Evolutionary conservation across 2,888 invertebrate genomes (phyloP).

Genomic region (Auanema sp.): DNA sequence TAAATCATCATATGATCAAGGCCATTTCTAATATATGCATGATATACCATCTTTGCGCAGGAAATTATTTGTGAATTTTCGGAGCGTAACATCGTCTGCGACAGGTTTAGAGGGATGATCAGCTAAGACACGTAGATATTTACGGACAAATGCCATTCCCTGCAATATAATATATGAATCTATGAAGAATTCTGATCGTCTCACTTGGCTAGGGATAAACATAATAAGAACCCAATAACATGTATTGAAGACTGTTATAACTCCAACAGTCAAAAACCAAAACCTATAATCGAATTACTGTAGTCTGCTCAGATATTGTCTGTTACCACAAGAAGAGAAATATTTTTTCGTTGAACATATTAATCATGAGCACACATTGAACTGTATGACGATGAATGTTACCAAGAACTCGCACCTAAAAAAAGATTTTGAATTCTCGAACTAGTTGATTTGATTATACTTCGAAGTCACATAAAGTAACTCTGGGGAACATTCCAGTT

Average conservation of each 20-base stretch:
- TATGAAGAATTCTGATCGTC: not conserved
- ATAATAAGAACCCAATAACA: constrained; percentile 63
- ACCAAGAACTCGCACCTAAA: constrained; percentile 61
- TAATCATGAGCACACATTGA: constrained; percentile 64
- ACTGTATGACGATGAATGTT: constrained; percentile 64
- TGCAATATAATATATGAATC: constrained; percentile 31
- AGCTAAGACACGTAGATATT: constrained; percentile 63
- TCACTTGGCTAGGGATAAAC: constrained; percentile 63
- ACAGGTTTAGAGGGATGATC: constrained; percentile 63
- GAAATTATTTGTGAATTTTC: constrained; percentile 64
- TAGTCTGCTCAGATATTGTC: not conserved
- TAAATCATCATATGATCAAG: not conserved
- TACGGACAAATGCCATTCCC: constrained; percentile 63
- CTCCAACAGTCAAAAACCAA: constrained; percentile 64
- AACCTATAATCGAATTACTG: no score
- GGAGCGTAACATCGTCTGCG: constrained; percentile 61
- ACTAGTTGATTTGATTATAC: constrained; percentile 23
- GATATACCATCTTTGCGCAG: constrained; percentile 53
- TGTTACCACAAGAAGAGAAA: constrained; percentile 48
- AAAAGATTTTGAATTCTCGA: not conserved
- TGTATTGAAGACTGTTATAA: constrained; percentile 62
- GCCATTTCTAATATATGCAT: not conserved
- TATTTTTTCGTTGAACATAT: constrained; percentile 64
- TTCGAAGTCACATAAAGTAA: constrained; percentile 64
- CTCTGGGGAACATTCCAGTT: constrained; percentile 64